phyloP scores from a whole-genome alignment of 2,888 invertebrate genomes.

The Zaprionus lineosus region DNA sequence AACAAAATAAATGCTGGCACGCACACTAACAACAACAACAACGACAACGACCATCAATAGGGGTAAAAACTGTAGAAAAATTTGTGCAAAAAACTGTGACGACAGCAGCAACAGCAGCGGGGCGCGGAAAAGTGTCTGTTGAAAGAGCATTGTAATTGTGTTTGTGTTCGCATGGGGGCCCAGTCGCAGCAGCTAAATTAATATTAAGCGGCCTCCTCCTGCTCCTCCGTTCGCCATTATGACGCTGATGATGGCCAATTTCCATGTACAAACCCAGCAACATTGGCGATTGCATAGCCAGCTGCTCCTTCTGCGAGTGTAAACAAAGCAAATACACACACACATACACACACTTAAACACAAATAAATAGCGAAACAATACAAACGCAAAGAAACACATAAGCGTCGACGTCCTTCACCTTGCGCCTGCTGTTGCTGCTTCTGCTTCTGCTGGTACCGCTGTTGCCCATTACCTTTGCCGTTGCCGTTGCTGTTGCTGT shows the following conservation, averaged over 20 bases:
- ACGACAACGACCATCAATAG: slow-evolving; percentile 20
- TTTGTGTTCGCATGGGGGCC: slow-evolving; percentile 21
- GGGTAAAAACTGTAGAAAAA: slow-evolving; percentile 46
- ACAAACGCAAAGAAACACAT: slow-evolving; percentile 19
- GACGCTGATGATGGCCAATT: slow-evolving; percentile 54
- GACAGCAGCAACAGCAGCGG: slow-evolving; percentile 43
- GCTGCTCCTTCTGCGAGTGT: slow-evolving; percentile 70
- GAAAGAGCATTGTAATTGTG: slow-evolving; percentile 38
- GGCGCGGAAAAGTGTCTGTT: slow-evolving; percentile 27
- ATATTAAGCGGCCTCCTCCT: slow-evolving; percentile 53
- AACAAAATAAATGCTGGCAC: slow-evolving; percentile 51
- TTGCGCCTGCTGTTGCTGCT: slow-evolving; percentile 53
- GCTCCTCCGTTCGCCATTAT: slow-evolving; percentile 32
- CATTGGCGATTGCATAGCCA: slow-evolving; percentile 39
- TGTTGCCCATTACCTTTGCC: no score
- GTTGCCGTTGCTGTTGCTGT: slow-evolving; percentile 23
- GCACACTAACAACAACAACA: slow-evolving; percentile 27
- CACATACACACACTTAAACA: slow-evolving; percentile 11
- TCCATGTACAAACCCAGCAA: slow-evolving; percentile 37
- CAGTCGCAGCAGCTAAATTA: slow-evolving; percentile 58
- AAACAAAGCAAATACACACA: slow-evolving; percentile 58
- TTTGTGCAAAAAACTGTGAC: slow-evolving; percentile 78
- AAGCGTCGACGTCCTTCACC: slow-evolving; percentile 68
- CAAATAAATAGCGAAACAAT: slow-evolving; percentile 9
- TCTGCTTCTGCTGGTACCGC: slow-evolving; percentile 8